Evolutionary conservation across 2,113 vertebrate genomes (phyloP).

Genomic region (Odobenus rosmarus): DNA sequence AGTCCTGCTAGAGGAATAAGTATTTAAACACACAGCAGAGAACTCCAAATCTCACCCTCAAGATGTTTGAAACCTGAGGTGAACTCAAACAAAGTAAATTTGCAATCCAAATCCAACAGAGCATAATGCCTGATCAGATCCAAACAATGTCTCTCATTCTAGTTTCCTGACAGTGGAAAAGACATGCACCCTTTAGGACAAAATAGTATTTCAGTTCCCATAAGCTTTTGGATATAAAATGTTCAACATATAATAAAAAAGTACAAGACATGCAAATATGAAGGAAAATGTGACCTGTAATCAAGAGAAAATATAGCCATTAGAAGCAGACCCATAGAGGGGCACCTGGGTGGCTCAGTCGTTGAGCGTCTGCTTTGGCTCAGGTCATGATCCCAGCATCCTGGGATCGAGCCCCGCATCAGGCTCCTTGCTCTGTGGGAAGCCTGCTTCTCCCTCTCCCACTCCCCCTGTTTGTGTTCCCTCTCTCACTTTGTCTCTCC

Average conservation of each 20-base stretch:
- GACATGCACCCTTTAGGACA: neutral
- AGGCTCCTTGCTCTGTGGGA: too few relatives aligned
- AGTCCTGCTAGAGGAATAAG: neutral
- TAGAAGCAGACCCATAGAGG: conserved; percentile 32
- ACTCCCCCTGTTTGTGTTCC: too few relatives aligned
- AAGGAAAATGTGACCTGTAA: neutral
- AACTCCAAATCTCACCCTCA: neutral
- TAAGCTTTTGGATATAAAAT: neutral
- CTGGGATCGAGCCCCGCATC: too few relatives aligned
- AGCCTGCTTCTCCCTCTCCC: too few relatives aligned
- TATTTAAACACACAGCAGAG: neutral
- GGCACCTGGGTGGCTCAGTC: too few relatives aligned
- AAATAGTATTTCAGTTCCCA: neutral
- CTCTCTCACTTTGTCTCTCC: too few relatives aligned
- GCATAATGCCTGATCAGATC: neutral
- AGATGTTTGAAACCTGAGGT: neutral
- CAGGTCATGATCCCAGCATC: too few relatives aligned
- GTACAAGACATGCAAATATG: neutral
- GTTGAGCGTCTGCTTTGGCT: too few relatives aligned
- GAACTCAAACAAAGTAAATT: neutral
- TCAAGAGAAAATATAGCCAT: conserved; percentile 12
- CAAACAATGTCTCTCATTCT: neutral
- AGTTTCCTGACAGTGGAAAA: neutral
- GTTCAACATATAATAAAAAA: neutral
- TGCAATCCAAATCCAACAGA: neutral